Base-by-base conservation (phyloP, 2,797 vertebrate species). In the Halcyon leucocephala region DNA sequence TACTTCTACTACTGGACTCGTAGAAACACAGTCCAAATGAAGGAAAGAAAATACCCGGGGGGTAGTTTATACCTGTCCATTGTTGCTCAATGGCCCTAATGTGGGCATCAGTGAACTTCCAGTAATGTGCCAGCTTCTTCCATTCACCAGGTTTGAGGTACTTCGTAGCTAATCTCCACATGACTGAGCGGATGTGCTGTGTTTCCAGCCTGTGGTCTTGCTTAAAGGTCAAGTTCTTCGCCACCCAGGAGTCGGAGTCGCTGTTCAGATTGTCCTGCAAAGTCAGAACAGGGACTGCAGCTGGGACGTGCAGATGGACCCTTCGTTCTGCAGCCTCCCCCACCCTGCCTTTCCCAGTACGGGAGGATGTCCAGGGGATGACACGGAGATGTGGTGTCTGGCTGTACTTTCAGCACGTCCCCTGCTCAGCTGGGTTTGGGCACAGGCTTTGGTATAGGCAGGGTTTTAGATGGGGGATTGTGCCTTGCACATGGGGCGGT, bases 51-150 rank as follows among this genome's bases (percentile, higher is more conserved):
- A 72, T 31, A 52, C 0, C 6, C 6, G 22, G 25, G 21, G 9
- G 35, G 29, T 46, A 46, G 14, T 89, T 41, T 48, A 19, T 99
- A 99, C 91, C 99, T 98, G 95, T 94, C 98, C 98, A 98, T 44
- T 98, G 98, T 1, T 98, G 98, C 77, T 99, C 99, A 21, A 99
- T 98, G 39, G 99, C 99, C 8, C 95, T 97, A 28, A 99, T 89
- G 8, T 99, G 99, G 8, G 98, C 98, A 26, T 99, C 98, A 0
- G 98, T 99, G 97, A 99, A 99, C 52, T 98, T 98, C 99, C 99
- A 99, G 96, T 97, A 96, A n/a, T 98, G 98, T 0, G 98, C 99
- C 65, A 99, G 97, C 82, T 98, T 98, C 97, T 99, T 99, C 99
- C 99, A 99, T 82, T 99, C 98, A 0, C 97, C 98, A 1, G 98